These are phyloP conservation scores for Peromyscus eremicus DNA, from an alignment of 2,797 vertebrate species.

Conservation along the genomic window DNA sequence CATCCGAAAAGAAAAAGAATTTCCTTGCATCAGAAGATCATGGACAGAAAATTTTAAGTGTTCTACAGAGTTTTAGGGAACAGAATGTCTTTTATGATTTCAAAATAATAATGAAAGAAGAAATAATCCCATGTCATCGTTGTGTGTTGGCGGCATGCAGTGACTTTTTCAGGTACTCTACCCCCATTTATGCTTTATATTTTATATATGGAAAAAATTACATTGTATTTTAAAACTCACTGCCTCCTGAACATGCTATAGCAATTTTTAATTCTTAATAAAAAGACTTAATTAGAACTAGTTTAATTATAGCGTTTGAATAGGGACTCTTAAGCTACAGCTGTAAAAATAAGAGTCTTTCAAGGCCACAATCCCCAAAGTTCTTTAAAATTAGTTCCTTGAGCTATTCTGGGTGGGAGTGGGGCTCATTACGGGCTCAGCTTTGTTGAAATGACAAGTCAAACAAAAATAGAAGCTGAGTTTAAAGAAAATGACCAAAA, in stretches of 20 bases:
- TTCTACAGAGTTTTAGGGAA: conserved; percentile 95
- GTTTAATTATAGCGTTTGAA: conserved; percentile 21
- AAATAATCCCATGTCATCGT: conserved; percentile 95
- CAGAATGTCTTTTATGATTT: conserved; percentile 96
- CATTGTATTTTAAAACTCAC: conserved; percentile 10
- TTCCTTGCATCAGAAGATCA: conserved; percentile 93
- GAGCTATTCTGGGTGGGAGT: neutral
- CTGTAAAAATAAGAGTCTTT: conserved; percentile 1
- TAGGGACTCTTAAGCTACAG: neutral
- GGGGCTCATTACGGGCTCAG: neutral
- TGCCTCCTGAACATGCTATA: neutral
- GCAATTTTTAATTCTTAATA: conserved; percentile 61
- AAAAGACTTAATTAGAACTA: conserved; percentile 17
- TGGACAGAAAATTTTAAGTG: conserved; percentile 93
- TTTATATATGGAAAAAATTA: conserved; percentile 56
- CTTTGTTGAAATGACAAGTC: conserved; percentile 23
- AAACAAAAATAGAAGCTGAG: conserved; percentile 25
- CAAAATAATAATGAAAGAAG: conserved; percentile 93
- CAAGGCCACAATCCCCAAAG: neutral
- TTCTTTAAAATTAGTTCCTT: neutral
- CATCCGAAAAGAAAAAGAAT: conserved; percentile 89
- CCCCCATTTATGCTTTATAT: conserved; percentile 43
- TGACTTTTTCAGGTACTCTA: conserved; percentile 97
- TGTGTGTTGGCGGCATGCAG: conserved; percentile 97
- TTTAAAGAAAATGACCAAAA: conserved; percentile 25